Evolutionary conservation across 2,113 vertebrate genomes (phyloP), one percentile per base, ranked within the genome.

Genomic region (Acrocephalus kingi): DNA sequence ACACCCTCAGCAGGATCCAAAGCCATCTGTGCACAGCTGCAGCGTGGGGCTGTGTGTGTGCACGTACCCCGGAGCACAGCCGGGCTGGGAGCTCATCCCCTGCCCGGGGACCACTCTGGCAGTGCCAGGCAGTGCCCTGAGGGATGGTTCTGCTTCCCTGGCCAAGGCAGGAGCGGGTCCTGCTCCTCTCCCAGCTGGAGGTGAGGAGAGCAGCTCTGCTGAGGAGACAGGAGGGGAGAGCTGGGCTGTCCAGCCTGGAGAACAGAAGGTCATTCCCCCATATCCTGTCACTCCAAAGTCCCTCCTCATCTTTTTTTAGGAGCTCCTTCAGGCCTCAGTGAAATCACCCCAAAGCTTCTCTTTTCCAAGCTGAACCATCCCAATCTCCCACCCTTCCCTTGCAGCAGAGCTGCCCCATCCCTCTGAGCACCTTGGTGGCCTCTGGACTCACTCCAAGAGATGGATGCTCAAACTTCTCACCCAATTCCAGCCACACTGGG

Each of bases 1-100:
- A 58, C 19, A 15, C 19, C 75, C 69, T 3, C 46, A 2, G 67
- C 41, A 3, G 89, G 62, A 18, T 12, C 17, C 63, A 4, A 1
- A 37, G 27, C 22, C 67, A 15, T 19, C 88, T 55, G 84, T 15
- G 61, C 77, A 1, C 58, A 58, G 63, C 84, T 23, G 33, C 4
- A 19, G 72, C 1, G 15, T 0, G 17, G 51, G 18, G 61, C 2
- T 9, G 52, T 10, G 43, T 1, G 51, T 4, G 55, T 2, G 67
- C 82, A 59, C 55, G 21, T 30, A 45, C 16, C 66, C 74, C 4
- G 0, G 3, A 1, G 55, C 33, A 1, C 79, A 7, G 0, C 58
- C 3, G 3, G 14, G 37, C 71, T 7, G 33, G 2, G 16, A 24
- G 20, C 54, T 54, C 11, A 1, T 48, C 0, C 77, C 71, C 72